A percentile compares a stretch with the other conserved stretches of the same genome.
Evolutionary conservation across 2,888 invertebrate species (phyloP).

Genomic region (Pseudococcus longispinus): DNA sequence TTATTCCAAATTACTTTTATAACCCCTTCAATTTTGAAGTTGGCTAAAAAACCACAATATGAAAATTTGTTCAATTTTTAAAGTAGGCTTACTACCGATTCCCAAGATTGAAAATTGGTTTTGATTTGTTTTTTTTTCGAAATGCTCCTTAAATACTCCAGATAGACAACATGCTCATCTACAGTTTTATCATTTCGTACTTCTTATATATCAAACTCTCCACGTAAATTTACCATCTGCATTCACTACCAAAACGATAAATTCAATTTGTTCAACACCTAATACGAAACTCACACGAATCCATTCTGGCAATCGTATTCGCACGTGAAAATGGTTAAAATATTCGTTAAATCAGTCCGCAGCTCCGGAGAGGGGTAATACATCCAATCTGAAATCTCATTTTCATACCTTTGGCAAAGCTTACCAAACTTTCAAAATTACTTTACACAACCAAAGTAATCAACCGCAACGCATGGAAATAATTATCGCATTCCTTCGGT

Average conservation of each 20-base stretch:
- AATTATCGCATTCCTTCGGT: not conserved
- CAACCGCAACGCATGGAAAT: constrained; percentile 14
- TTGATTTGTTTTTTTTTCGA: too few species aligned
- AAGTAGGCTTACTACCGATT: too few species aligned
- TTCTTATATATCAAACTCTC: not conserved
- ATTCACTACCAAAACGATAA: not conserved
- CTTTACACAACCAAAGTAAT: not conserved
- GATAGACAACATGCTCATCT: too few species aligned
- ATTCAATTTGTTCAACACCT: not conserved
- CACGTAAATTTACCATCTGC: not conserved
- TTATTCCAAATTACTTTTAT: too few species aligned
- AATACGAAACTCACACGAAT: not conserved
- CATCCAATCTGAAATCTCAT: not conserved
- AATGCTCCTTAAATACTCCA: too few species aligned
- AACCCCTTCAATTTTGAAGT: too few species aligned
- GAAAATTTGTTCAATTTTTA: too few species aligned
- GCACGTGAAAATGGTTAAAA: not conserved
- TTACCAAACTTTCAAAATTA: constrained; percentile 2
- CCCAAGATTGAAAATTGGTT: too few species aligned
- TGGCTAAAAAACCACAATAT: too few species aligned
- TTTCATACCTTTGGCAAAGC: not conserved
- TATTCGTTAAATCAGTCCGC: not conserved
- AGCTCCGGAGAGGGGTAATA: not conserved
- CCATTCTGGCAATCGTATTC: not conserved
- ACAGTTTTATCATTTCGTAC: too few species aligned